phyloP scores from a whole-genome alignment of 1,140 invertebrate genomes.

The Drosophila persimilis region DNA sequence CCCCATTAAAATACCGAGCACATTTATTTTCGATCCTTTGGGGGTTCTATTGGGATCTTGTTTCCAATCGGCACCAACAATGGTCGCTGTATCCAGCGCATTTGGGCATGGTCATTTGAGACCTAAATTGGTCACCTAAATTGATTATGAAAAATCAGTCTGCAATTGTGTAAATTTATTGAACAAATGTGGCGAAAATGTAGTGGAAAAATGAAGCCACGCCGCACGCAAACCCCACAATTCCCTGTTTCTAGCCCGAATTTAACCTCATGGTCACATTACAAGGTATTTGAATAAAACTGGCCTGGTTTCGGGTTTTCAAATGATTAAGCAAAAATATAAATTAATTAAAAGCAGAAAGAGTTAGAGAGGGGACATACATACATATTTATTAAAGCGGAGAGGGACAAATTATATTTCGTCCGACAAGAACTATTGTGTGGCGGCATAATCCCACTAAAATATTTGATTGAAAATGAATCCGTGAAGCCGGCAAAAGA shows the following conservation, averaged over 20 bases:
- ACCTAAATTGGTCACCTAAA: background rate
- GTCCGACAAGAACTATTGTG: background rate
- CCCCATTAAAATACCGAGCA: no score
- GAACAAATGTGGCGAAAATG: constrained; percentile 26
- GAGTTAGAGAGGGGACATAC: background rate
- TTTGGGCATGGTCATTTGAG: no score
- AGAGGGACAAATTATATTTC: background rate
- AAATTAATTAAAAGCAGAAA: constrained; percentile 47
- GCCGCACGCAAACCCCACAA: background rate
- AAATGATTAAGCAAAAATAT: constrained; percentile 26
- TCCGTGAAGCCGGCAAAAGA: no score
- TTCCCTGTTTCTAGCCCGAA: background rate
- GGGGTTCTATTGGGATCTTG: no score
- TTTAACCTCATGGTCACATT: constrained; percentile 39
- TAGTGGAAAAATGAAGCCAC: constrained; percentile 18
- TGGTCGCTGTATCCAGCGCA: no score
- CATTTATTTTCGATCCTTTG: no score
- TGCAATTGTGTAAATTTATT: constrained; percentile 19
- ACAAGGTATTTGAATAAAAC: constrained; percentile 45
- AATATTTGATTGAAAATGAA: constrained; percentile 38
- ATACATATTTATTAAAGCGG: background rate
- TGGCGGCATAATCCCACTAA: constrained; percentile 15
- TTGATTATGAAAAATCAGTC: constrained; percentile 13
- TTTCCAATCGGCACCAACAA: no score
- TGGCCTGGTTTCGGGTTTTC: background rate